Evolutionary conservation across 2,888 invertebrate species (phyloP).

Genomic region (Clunio marinus): DNA sequence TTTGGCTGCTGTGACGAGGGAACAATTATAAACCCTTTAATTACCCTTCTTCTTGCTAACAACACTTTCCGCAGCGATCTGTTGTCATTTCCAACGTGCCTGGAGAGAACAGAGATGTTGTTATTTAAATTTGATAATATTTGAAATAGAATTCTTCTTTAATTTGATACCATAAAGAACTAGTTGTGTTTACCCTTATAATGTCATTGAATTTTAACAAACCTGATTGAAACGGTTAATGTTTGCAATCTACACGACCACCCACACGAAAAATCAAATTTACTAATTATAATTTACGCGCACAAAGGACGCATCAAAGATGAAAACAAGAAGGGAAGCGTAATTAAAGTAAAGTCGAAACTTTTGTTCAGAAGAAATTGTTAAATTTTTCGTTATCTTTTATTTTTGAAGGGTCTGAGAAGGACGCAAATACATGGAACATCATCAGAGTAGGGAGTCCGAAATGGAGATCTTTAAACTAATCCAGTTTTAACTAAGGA

Average conservation of each 20-base stretch:
- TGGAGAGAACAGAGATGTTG: too few species aligned
- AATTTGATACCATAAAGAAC: too few species aligned
- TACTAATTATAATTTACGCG: conserved; percentile 5
- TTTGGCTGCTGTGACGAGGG: background rate
- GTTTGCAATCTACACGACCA: background rate
- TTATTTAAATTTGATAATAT: too few species aligned
- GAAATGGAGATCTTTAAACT: too few species aligned
- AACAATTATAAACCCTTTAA: background rate
- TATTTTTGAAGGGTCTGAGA: too few species aligned
- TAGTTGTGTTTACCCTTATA: too few species aligned
- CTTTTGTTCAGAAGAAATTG: background rate
- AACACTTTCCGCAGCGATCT: background rate
- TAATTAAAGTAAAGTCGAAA: conserved; percentile 14
- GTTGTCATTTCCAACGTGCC: too few species aligned
- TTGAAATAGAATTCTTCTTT: too few species aligned
- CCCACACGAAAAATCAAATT: background rate
- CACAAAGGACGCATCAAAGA: background rate
- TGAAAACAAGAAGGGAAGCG: background rate
- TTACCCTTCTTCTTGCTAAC: background rate
- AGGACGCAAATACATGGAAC: too few species aligned
- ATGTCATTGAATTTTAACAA: too few species aligned
- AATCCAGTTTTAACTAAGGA: too few species aligned
- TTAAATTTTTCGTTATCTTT: conserved; percentile 21
- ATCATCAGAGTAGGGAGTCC: too few species aligned
- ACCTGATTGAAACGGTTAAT: background rate